These are phyloP conservation scores for Rhinogobio ventralis DNA, from an alignment of 2,797 vertebrate genomes.

Conservation along the genomic window DNA sequence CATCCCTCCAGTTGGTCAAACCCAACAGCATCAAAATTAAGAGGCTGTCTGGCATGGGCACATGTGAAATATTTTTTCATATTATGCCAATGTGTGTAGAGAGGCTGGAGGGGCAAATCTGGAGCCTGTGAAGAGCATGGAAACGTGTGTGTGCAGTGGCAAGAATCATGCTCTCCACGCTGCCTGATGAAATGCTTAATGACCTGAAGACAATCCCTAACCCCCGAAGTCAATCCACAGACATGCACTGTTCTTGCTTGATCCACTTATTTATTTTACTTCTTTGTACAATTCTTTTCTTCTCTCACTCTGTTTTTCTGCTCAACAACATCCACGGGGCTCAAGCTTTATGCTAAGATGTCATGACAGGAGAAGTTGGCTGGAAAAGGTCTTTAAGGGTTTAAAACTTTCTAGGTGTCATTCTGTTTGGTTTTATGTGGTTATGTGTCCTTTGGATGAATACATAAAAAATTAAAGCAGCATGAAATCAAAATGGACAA, in stretches of 20 bases:
- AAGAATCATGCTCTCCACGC: slow-evolving; percentile 40
- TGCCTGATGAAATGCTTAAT: slow-evolving; percentile 70
- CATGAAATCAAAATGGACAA: no score
- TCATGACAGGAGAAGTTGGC: slow-evolving; percentile 27
- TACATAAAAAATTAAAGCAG: no score
- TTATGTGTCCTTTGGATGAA: background rate
- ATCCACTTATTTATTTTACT: background rate
- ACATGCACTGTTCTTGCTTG: slow-evolving; percentile 57
- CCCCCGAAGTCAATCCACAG: slow-evolving; percentile 65
- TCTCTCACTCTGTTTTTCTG: background rate
- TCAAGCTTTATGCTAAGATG: slow-evolving; percentile 26
- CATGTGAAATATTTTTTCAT: slow-evolving; percentile 17
- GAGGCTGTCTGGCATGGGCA: slow-evolving; percentile 23
- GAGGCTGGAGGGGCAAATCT: slow-evolving; percentile 16
- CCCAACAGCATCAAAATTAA: slow-evolving; percentile 26
- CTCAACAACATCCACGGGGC: slow-evolving; percentile 18
- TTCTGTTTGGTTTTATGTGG: background rate
- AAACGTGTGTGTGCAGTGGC: slow-evolving; percentile 34
- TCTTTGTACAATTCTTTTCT: background rate
- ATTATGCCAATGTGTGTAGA: slow-evolving; percentile 36
- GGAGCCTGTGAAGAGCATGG: slow-evolving; percentile 25
- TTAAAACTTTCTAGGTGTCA: slow-evolving; percentile 3
- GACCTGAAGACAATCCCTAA: slow-evolving; percentile 69
- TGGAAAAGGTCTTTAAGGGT: slow-evolving; percentile 16
- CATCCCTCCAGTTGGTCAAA: slow-evolving; percentile 28